Conservation (phyloP, 2,797 vertebrate genomes). For the Propithecus perrieri region DNA sequence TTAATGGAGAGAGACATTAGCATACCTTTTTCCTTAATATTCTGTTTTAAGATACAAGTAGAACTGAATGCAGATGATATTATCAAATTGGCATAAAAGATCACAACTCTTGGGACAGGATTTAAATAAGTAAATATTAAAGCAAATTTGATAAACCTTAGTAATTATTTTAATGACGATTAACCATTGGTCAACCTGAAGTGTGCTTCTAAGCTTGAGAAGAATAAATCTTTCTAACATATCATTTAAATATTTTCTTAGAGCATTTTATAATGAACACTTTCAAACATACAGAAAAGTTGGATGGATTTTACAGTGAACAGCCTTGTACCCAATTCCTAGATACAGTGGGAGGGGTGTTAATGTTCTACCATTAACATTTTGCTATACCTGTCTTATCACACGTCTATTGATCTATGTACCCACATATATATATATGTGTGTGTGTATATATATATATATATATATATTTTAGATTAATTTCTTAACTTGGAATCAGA, state of each 20-base stretch:
- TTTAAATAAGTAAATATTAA: not conserved
- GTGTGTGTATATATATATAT: not conserved
- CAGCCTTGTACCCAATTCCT: rapidly evolving
- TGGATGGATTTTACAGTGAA: not conserved
- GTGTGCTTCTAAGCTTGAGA: not conserved
- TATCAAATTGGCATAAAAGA: not conserved
- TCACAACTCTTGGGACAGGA: not conserved
- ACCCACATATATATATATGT: not conserved
- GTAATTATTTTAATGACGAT: not conserved
- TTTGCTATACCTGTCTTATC: not conserved
- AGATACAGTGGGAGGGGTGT: not conserved
- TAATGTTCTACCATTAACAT: too few relatives aligned
- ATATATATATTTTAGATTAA: not conserved
- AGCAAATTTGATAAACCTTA: not conserved
- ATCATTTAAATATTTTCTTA: not conserved
- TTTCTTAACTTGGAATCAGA: not conserved
- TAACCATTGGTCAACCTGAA: not conserved
- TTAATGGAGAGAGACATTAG: not conserved
- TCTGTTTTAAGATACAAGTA: not conserved
- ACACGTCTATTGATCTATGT: not conserved
- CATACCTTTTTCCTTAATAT: not conserved
- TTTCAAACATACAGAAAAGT: not conserved
- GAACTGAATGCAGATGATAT: not conserved
- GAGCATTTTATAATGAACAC: not conserved
- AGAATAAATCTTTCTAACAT: not conserved